A percentile compares a stretch with the other conserved stretches of the same genome.
These are phyloP conservation scores for Abrostola tripartita DNA, from an alignment of 2,888 invertebrate species.

Conservation along the genomic window DNA sequence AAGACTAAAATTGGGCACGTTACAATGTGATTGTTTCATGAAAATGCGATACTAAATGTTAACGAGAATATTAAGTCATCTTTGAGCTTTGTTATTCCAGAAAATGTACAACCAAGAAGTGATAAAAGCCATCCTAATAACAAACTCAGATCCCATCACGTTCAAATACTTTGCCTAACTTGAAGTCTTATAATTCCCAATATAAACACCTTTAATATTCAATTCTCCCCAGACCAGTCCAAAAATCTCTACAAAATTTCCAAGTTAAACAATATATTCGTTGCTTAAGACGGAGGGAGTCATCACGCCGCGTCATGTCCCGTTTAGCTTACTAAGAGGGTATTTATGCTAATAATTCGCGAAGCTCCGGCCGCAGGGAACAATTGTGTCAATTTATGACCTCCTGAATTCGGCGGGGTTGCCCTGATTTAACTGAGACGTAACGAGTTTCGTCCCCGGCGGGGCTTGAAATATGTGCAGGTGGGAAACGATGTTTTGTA, in stretches of 20 bases:
- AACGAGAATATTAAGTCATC: too few species aligned
- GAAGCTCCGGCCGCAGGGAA: conserved; percentile 66
- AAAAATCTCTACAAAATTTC: conserved; percentile 37
- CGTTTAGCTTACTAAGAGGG: conserved; percentile 75
- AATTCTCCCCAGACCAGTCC: conserved; percentile 4
- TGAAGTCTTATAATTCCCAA: neutral
- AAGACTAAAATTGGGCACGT: too few species aligned
- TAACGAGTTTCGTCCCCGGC: conserved; percentile 53
- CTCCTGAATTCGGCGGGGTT: conserved; percentile 71
- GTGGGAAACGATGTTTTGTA: conserved; percentile 46
- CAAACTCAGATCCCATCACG: too few species aligned
- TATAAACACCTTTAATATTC: conserved; percentile 3
- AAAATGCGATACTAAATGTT: too few species aligned
- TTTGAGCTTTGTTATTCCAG: too few species aligned
- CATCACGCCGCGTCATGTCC: conserved; percentile 60
- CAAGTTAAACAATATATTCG: conserved; percentile 53
- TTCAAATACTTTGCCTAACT: neutral
- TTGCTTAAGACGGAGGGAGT: conserved; percentile 39
- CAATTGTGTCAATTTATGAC: conserved; percentile 77
- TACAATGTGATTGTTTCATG: too few species aligned
- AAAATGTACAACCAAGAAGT: too few species aligned
- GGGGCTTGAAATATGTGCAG: conserved; percentile 46
- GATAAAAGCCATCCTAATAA: too few species aligned
- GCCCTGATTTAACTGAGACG: conserved; percentile 69
- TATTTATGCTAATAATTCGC: conserved; percentile 77